These are phyloP conservation scores for Ammospiza caudacuta DNA, from an alignment of 2,113 vertebrate species.

Conservation along the genomic window DNA sequence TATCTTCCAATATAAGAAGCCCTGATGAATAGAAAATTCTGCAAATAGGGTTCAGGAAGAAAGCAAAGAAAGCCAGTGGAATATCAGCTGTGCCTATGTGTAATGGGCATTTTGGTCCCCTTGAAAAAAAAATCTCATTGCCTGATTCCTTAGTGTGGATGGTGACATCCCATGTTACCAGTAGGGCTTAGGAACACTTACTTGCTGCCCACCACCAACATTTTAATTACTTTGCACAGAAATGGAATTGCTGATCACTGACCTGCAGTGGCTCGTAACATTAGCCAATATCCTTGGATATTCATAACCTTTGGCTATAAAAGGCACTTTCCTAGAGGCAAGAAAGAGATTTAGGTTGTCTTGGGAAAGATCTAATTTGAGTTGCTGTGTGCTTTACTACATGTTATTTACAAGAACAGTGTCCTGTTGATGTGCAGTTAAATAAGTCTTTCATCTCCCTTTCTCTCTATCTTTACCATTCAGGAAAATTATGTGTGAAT, in stretches of 20 bases:
- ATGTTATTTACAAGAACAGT: neutral
- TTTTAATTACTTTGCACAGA: neutral
- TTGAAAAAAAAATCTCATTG: neutral
- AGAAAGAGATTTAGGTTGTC: neutral
- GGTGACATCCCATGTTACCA: neutral
- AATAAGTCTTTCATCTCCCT: neutral
- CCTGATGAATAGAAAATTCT: neutral
- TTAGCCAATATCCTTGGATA: neutral
- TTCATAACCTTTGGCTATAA: neutral
- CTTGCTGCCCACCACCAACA: neutral
- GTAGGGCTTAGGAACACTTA: neutral
- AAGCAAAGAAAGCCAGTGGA: neutral
- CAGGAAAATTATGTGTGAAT: neutral
- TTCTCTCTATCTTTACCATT: neutral
- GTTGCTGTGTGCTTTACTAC: neutral
- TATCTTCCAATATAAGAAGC: neutral
- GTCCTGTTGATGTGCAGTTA: neutral
- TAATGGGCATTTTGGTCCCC: neutral
- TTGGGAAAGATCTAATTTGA: neutral
- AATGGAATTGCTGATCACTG: neutral
- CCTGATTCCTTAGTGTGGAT: neutral
- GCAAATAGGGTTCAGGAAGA: neutral
- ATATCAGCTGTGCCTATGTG: neutral
- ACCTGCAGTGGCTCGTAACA: neutral
- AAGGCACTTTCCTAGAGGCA: neutral